These are phyloP conservation scores for Eulemur mongoz DNA, from an alignment of 2,797 vertebrate genomes.

Conservation along the genomic window DNA sequence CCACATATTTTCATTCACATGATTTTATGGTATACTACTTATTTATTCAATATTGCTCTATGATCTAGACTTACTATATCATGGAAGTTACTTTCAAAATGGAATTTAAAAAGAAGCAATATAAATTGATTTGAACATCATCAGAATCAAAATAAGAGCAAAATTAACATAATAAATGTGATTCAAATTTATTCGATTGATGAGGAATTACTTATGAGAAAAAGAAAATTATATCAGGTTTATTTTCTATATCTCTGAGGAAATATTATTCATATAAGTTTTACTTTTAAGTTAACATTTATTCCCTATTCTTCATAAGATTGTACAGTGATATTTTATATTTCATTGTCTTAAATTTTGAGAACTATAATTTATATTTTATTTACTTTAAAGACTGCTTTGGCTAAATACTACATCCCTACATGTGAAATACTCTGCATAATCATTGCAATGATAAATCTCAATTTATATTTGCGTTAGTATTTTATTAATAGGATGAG, in stretches of 20 bases:
- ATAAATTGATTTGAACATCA: background rate
- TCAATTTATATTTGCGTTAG: background rate
- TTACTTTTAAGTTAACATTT: conserved; percentile 74
- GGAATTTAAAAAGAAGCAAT: conserved; percentile 1
- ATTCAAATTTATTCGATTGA: background rate
- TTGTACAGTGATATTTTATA: conserved; percentile 17
- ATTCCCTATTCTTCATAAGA: conserved; percentile 61
- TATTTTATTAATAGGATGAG: conserved; percentile 27
- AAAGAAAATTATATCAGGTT: background rate
- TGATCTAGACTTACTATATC: background rate
- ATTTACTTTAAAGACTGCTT: background rate
- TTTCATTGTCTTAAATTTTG: conserved; percentile 35
- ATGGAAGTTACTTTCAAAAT: background rate
- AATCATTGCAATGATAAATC: background rate
- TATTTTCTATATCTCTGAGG: conserved; percentile 69
- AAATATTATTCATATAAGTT: conserved; percentile 60
- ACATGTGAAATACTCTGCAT: background rate
- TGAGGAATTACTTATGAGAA: background rate
- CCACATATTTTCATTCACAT: background rate
- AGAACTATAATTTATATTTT: background rate
- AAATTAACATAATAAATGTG: background rate
- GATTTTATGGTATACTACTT: background rate
- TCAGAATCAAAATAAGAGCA: background rate
- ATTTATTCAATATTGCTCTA: background rate
- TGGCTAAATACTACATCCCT: background rate